phyloP scores from a whole-genome alignment of 2,797 vertebrate species.

The Tachyglossus aculeatus region DNA sequence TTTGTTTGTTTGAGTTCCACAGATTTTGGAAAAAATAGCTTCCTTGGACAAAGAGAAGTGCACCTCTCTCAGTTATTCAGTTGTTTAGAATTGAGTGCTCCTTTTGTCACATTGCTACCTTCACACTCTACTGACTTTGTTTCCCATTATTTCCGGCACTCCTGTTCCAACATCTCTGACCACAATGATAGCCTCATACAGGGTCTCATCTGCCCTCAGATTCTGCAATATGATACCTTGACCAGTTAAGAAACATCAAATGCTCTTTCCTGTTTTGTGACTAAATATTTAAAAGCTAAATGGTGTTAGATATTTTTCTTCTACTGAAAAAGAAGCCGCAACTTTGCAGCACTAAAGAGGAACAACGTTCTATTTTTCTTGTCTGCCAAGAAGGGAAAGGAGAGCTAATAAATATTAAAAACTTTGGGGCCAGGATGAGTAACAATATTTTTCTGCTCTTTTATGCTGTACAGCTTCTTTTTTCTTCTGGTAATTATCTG shows the following conservation, averaged over 20 bases:
- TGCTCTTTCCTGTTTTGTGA: background rate
- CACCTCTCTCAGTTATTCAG: too few relatives aligned
- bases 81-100: too few relatives aligned
- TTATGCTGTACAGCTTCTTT: background rate
- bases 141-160: too few relatives aligned
- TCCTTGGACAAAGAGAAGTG: too few relatives aligned
- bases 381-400: conserved; percentile 4
- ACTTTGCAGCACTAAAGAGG: background rate
- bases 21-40: too few relatives aligned
- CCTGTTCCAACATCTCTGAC: too few relatives aligned
- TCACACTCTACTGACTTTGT: too few relatives aligned
- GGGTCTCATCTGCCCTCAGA: background rate
- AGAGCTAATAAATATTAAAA: background rate
- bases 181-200: too few relatives aligned
- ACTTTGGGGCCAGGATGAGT: background rate
- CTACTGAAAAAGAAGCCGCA: background rate
- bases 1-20: too few relatives aligned
- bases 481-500: background rate
- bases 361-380: too few relatives aligned
- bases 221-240: background rate
- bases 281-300: background rate
- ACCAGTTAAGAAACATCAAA: background rate
- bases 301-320: background rate
- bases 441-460: background rate
- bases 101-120: too few relatives aligned